phyloP scores from a whole-genome alignment of 2,888 invertebrate species.

The Luffia ferchaultella region DNA sequence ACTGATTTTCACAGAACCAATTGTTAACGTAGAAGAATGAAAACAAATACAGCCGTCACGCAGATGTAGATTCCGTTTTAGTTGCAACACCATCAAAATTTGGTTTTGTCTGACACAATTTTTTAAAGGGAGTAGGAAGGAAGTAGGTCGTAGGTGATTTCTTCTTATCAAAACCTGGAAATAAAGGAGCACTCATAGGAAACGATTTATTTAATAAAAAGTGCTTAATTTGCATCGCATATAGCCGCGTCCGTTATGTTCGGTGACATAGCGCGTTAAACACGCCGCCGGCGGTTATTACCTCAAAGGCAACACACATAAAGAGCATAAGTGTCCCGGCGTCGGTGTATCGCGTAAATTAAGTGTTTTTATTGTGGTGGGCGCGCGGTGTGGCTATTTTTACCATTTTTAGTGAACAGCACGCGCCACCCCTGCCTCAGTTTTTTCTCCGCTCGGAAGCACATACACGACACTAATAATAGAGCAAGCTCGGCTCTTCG shows the following conservation, averaged over 20 bases:
- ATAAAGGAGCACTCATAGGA: no score
- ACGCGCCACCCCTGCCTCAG: conserved; percentile 38
- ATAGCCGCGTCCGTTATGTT: conserved; percentile 1
- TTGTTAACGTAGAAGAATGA: no score
- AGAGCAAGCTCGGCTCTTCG: not conserved
- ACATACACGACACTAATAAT: conserved; percentile 15
- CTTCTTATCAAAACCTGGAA: no score
- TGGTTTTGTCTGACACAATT: no score
- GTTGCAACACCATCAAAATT: no score
- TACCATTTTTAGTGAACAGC: conserved; percentile 45
- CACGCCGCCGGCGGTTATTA: conserved; percentile 46
- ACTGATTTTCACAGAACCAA: no score
- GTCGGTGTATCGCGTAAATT: conserved; percentile 55
- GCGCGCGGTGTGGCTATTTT: conserved; percentile 32
- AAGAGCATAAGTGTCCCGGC: conserved; percentile 57
- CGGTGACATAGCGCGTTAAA: conserved; percentile 30
- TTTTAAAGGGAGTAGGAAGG: no score
- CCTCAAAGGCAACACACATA: conserved; percentile 61
- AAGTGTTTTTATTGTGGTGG: conserved; percentile 53
- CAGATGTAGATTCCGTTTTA: no score
- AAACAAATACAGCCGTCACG: no score
- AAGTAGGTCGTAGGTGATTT: no score
- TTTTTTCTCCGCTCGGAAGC: conserved; percentile 19
- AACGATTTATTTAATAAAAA: no score
- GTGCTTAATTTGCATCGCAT: not conserved